Conservation (phyloP, 2,113 vertebrate species). For the Oenanthe oenanthe region DNA sequence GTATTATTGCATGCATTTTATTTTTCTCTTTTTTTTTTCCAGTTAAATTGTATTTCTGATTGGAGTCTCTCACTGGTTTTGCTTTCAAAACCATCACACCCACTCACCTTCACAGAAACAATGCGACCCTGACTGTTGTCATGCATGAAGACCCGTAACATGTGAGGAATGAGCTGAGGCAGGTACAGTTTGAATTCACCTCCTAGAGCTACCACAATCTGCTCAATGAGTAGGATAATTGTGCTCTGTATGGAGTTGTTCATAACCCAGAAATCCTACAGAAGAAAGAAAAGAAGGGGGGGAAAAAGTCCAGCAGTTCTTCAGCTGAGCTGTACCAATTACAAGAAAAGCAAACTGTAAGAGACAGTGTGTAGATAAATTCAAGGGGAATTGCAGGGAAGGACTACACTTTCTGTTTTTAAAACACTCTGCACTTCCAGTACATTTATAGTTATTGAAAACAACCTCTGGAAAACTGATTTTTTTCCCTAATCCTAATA, state of each 20-base stretch:
- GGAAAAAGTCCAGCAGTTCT: background rate
- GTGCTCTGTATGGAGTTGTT: slow-evolving; percentile 99
- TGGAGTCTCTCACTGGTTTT: no score
- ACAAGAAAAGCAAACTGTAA: background rate
- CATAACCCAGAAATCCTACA: slow-evolving; percentile 97
- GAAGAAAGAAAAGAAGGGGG: background rate
- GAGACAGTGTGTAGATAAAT: background rate
- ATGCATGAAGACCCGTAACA: slow-evolving; percentile 98
- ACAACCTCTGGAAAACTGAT: background rate
- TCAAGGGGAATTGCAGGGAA: background rate
- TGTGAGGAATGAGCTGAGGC: slow-evolving; percentile 97
- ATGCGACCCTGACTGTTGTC: slow-evolving; percentile 91
- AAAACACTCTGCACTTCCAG: background rate
- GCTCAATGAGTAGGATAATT: slow-evolving; percentile 96
- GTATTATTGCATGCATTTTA: no score
- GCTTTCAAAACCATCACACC: background rate
- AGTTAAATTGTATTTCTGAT: no score
- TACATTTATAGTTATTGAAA: background rate
- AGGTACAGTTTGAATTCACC: slow-evolving; percentile 98
- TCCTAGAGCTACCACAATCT: slow-evolving; percentile 95
- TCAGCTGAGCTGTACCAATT: background rate
- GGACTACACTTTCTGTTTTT: background rate
- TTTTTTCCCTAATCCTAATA: background rate
- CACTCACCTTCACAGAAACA: slow-evolving; percentile 93
- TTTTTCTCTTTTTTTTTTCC: no score